These are phyloP conservation scores for Cyclophora albipunctata DNA, from an alignment of 2,888 invertebrate species.

Conservation along the genomic window DNA sequence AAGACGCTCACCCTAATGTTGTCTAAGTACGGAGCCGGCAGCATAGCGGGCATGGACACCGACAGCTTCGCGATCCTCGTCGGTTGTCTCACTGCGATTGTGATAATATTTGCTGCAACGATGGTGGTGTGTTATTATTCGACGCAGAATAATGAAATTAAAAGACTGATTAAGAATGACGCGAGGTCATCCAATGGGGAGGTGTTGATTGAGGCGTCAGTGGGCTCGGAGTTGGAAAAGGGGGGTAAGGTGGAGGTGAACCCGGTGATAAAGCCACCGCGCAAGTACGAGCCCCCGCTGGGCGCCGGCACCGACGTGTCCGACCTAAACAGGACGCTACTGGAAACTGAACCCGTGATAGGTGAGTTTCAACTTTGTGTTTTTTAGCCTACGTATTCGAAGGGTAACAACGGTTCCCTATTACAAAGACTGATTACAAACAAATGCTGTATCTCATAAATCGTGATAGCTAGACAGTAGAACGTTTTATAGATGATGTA, in stretches of 20 bases:
- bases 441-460: no score
- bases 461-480: no score
- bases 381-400: neutral
- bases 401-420: no score
- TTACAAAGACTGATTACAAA: no score
- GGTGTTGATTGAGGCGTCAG: constrained; percentile 81
- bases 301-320: constrained; percentile 85
- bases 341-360: constrained; percentile 84
- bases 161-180: constrained; percentile 78
- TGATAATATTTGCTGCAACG: constrained; percentile 64
- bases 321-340: constrained; percentile 84
- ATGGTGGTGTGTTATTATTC: constrained; percentile 73
- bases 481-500: no score
- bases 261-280: constrained; percentile 87
- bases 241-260: constrained; percentile 86
- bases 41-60: constrained; percentile 62
- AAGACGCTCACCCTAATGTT: constrained; percentile 80
- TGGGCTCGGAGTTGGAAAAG: constrained; percentile 86
- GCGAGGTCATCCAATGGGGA: constrained; percentile 78
- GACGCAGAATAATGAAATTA: constrained; percentile 63
- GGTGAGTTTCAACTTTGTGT: constrained; percentile 66
- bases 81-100: constrained; percentile 60
- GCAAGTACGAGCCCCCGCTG: constrained; percentile 81
- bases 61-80: constrained; percentile 72
- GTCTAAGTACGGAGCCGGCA: constrained; percentile 60